A percentile compares a stretch with the other conserved stretches of the same genome.
Conservation (phyloP, 2,797 vertebrate species). For the Pyrocephalus nanus region DNA sequence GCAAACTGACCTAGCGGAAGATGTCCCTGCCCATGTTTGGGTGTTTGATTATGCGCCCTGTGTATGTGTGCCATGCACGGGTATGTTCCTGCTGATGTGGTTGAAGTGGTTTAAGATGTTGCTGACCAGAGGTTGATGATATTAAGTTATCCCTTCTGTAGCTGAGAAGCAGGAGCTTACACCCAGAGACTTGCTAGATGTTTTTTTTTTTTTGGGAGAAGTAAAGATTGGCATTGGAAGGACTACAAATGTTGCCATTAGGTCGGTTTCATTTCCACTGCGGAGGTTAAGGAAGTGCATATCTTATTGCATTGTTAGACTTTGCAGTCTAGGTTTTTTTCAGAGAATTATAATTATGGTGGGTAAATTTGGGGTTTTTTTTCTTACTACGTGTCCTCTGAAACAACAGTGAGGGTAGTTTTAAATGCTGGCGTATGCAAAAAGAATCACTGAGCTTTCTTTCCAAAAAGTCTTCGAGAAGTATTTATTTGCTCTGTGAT, state of each 20-base stretch:
- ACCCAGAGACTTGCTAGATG: not conserved
- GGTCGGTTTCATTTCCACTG: not conserved
- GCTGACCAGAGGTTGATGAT: not conserved
- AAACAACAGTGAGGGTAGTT: not conserved
- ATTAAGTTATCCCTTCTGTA: not conserved
- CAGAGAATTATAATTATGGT: not conserved
- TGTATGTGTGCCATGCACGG: not conserved
- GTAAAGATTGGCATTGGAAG: not conserved
- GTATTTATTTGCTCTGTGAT: not conserved
- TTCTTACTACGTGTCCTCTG: not conserved
- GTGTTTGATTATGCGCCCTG: not conserved
- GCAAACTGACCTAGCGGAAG: not conserved
- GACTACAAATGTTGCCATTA: not conserved
- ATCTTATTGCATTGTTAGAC: not conserved
- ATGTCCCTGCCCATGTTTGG: no score
- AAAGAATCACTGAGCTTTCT: not conserved
- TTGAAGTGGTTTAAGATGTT: not conserved
- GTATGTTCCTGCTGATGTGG: not conserved
- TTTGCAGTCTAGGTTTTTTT: not conserved
- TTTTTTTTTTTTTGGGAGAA: not conserved
- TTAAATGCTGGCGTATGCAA: not conserved
- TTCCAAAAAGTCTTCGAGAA: not conserved
- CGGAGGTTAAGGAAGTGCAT: not conserved
- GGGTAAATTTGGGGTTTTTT: not conserved
- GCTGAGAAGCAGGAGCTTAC: not conserved